Base-by-base conservation (phyloP, 2,113 vertebrate species). In the Parus major region DNA sequence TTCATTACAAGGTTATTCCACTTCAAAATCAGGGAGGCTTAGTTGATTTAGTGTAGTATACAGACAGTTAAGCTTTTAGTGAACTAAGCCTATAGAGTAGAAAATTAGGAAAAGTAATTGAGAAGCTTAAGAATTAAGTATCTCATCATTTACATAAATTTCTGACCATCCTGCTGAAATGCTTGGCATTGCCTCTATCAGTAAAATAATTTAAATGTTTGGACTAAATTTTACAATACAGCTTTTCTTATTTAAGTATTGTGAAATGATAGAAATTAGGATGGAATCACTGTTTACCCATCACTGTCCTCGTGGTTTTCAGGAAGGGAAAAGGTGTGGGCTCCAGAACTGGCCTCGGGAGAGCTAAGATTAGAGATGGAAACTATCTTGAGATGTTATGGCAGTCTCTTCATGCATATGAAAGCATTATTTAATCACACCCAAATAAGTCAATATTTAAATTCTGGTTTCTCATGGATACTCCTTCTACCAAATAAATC, bases 281-380 rank as follows among this genome's bases (percentile, higher is more conserved):
- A 82, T 5, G 6, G 33, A 85, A 85, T 82, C 14, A 47, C 7
- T 44, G n/a, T 96, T 94, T 96, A 96, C 79, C 86, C 47, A 59
- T 90, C 9, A 56, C 44, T 76, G 35, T 72, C 63, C 31, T 92
- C 0, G 3, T 82, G 41, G 66, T 90, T 94, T 92, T 66, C 86
- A 76, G 70, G 29, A 90, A 56, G 59, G 94, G 75, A 72, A 90
- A 71, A 69, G 57, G 29, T 39, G 79, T 68, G 46, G 88, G 31
- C 41, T 93, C 70, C 92, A 88, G 21, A 61, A 75, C 33, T 52
- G 53, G 88, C 85, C 70, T 90, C 3, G 61, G 82, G 29, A 75
- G 36, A 94, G n/a, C 92, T 95, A 82, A 79, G 78, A 63, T 92
- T 21, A 85, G 75, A 90, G 73, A 93, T 19, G 9, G 52, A 94